Conservation (phyloP, 2,113 vertebrate species). For the Ictidomys tridecemlineatus region DNA sequence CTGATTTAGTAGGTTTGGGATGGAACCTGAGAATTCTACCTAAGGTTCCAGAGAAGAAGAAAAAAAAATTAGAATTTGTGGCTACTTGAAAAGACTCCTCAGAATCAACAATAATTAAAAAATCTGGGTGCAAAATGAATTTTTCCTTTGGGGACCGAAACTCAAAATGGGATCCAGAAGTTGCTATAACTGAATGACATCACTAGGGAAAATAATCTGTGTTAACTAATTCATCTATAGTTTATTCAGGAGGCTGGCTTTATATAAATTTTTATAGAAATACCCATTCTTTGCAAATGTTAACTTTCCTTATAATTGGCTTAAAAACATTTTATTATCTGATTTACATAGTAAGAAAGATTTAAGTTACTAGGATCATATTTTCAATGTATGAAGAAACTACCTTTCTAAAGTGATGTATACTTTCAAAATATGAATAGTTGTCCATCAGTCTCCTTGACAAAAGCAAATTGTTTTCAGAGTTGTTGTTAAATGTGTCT, state of each 20-base stretch:
- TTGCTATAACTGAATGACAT: background rate
- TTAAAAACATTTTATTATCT: conserved; percentile 29
- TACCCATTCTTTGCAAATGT: background rate
- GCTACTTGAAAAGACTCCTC: background rate
- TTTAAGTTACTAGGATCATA: conserved; percentile 29
- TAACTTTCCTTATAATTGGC: conserved; percentile 58
- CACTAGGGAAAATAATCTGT: background rate
- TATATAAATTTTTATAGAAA: background rate
- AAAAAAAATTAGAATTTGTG: conserved; percentile 18
- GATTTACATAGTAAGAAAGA: conserved; percentile 16
- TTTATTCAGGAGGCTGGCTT: background rate
- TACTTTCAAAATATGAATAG: conserved; percentile 1
- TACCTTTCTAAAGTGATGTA: conserved; percentile 28
- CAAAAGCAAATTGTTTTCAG: conserved; percentile 20
- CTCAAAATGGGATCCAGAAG: background rate
- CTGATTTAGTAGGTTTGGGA: background rate
- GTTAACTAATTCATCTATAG: background rate
- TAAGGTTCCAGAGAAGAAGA: background rate
- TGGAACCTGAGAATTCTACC: background rate
- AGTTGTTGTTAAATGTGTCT: background rate
- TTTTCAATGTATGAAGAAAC: conserved; percentile 26
- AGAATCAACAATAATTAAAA: conserved; percentile 27
- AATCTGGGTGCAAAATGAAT: conserved; percentile 55
- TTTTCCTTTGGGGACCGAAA: conserved; percentile 26
- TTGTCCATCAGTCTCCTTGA: background rate